These are phyloP conservation scores for Drosophila formosana DNA, from an alignment of 2,888 invertebrate species.

Conservation along the genomic window DNA sequence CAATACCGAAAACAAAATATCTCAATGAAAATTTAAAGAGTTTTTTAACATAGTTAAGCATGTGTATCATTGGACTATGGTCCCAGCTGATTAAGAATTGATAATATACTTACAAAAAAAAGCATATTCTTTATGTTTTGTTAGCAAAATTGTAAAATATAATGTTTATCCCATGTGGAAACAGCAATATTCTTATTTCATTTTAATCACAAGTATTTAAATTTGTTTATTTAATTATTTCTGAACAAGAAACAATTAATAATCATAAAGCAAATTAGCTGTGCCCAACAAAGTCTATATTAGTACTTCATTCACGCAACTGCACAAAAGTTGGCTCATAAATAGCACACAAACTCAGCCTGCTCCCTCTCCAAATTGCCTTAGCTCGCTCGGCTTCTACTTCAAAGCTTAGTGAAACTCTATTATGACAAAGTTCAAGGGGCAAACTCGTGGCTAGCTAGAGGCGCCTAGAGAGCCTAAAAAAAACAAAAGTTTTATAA, in stretches of 20 bases:
- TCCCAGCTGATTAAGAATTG: no score
- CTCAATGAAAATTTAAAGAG: no score
- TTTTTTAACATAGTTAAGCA: no score
- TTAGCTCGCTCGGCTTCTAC: background rate
- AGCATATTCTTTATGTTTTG: no score
- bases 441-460: conserved; percentile 11
- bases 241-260: background rate
- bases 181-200: background rate
- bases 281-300: conserved; percentile 13
- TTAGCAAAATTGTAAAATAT: no score
- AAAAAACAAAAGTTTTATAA: conserved; percentile 41
- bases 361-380: background rate
- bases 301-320: conserved; percentile 15
- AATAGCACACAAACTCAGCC: conserved; percentile 21
- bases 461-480: conserved; percentile 6
- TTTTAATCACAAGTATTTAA: background rate
- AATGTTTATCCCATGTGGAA: background rate
- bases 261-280: conserved; percentile 5
- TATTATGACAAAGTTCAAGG: conserved; percentile 45
- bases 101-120: no score
- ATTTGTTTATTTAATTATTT: background rate
- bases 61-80: no score
- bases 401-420: conserved; percentile 32
- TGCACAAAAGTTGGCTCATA: conserved; percentile 34
- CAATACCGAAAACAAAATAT: no score